A percentile compares a stretch with the other conserved stretches of the same genome.
phyloP scores from a whole-genome alignment of 2,113 vertebrate species.

The Labeo rohita region DNA sequence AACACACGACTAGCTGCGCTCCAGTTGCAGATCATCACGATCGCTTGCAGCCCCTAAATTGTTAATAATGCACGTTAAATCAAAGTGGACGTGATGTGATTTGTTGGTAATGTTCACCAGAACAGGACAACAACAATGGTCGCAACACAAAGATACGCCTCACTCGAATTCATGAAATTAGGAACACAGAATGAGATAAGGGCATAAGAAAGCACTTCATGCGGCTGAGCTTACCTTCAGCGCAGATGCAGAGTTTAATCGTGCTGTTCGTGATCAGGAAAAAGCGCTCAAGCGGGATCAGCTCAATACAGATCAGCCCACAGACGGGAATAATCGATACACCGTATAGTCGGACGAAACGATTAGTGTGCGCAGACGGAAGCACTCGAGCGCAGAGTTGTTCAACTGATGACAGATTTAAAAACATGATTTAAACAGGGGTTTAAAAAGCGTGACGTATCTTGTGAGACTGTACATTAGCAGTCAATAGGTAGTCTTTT shows the following conservation, averaged over 20 bases:
- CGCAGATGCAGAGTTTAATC: constrained; percentile 36
- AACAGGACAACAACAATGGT: constrained; percentile 22
- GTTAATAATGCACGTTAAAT: not conserved
- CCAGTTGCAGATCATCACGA: not conserved
- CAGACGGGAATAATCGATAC: constrained; percentile 6
- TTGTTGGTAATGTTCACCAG: constrained; percentile 6
- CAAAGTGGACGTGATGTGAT: not conserved
- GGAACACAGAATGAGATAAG: too few species aligned
- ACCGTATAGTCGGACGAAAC: not conserved
- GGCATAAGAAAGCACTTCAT: not conserved
- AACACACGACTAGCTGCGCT: not conserved
- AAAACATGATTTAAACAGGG: not conserved
- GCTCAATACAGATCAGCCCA: not conserved
- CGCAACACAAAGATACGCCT: not conserved
- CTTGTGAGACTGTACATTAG: not conserved
- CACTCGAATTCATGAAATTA: not conserved
- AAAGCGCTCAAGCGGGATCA: constrained; percentile 10
- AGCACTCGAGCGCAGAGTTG: not conserved
- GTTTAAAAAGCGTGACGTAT: not conserved
- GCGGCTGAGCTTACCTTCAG: constrained; percentile 14
- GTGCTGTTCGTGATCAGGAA: constrained; percentile 30
- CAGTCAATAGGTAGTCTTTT: too few species aligned
- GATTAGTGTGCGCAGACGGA: not conserved
- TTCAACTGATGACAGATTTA: not conserved
- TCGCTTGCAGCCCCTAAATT: not conserved